Conservation (phyloP, 2,113 vertebrate genomes). For the Climacteris rufus region DNA sequence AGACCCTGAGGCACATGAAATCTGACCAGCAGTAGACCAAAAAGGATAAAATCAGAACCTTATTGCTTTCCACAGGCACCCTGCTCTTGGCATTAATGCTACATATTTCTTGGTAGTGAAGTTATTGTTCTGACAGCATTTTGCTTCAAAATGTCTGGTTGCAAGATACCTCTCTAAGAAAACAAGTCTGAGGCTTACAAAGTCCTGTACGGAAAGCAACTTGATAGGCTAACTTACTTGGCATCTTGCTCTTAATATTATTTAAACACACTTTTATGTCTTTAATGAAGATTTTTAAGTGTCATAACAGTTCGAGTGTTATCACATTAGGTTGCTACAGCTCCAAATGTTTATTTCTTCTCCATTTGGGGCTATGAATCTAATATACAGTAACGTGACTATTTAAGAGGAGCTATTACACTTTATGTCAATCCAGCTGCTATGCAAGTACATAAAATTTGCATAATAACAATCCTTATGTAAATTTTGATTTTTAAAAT, state of each 20-base stretch:
- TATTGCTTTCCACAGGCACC: not conserved
- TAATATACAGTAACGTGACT: not conserved
- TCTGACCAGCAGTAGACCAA: not conserved
- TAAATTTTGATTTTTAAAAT: not conserved
- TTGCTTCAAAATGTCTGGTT: not conserved
- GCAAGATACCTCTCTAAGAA: not conserved
- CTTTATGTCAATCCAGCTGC: constrained; percentile 15
- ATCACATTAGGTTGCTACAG: not conserved
- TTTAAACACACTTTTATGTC: not conserved
- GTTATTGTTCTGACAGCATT: not conserved
- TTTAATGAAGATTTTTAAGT: not conserved
- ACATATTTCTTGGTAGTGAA: not conserved
- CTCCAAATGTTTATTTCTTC: not conserved
- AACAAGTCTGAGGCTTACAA: not conserved
- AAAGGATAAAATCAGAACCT: not conserved
- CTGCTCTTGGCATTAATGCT: not conserved
- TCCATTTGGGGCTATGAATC: not conserved
- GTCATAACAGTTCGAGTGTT: not conserved
- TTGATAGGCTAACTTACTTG: not conserved
- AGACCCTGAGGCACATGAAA: not conserved
- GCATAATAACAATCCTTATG: not conserved
- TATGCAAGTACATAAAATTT: not conserved
- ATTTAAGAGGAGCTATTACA: not conserved
- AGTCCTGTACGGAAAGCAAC: not conserved
- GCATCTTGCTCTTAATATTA: not conserved